Evolutionary conservation across 2,797 vertebrate genomes (phyloP), one percentile per base, ranked within the genome.

Genomic region (Euthynnus affinis): DNA sequence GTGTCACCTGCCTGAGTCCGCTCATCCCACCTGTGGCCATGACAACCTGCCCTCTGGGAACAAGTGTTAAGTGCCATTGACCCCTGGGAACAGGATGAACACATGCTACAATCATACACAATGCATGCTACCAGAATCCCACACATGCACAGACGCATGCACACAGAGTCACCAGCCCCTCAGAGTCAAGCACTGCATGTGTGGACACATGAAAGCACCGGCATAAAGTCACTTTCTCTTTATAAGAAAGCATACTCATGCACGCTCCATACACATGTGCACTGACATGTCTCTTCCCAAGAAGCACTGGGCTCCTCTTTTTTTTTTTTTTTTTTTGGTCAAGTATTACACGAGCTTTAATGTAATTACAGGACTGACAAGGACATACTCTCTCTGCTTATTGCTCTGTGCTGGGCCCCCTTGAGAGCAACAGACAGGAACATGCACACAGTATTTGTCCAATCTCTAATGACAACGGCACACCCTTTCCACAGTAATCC

Each of bases 331-430:
- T 84, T 86, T 88, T 89, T 87, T 85, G 80, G 70, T 70, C 62
- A 90, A 93, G 89, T 92, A 91, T 90, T 88, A 91, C 87, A 93
- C 52, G 58, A 86, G 89, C 87, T 89, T 91, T 93, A 94, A 93
- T 93, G 89, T 94, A 93, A 96, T 95, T 93, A 94, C 85, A 91
- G 90, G 89, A 91, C 91, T 88, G 88, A 92, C 92, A 90, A 94
- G 92, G 91, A 89, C 92, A 93, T 82, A 87, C 72, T 86, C 86
- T 92, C 88, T 92, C 84, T 86, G 88, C 88, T 88, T 90, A 91
- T 92, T 93, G 92, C 86, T 89, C 85, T 78, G 84, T 68, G 73
- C 70, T 66, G 64, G 58, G 69, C 79, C 85, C 93, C 79, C 87
- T 78, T 80, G 90, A 93, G 91, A 89, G 85, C n/a, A 9, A 60